Evolutionary conservation across 1,140 invertebrate species (phyloP).

Genomic region (Hirudo medicinalis): DNA sequence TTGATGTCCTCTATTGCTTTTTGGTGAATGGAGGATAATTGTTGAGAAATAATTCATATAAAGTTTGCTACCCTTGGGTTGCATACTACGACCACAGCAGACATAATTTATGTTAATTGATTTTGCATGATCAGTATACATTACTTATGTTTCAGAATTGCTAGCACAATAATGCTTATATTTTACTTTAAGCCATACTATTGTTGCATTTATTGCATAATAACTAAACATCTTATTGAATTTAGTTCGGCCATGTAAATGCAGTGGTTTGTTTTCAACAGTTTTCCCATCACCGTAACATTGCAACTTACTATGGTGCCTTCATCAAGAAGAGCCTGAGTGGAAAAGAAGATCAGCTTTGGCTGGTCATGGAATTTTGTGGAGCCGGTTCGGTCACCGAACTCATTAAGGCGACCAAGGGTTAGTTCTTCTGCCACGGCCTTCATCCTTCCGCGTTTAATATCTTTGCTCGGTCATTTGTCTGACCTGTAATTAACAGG

Average conservation of each 20-base stretch:
- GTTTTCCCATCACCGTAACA: constrained; percentile 96
- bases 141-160: no score
- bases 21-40: no score
- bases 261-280: constrained; percentile 16
- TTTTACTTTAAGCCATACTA: not conserved
- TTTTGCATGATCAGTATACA: no score
- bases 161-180: no score
- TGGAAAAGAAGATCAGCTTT: constrained; percentile 96
- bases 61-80: no score
- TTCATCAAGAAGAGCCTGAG: constrained; percentile 96
- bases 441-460: not conserved
- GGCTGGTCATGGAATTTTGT: constrained; percentile 99
- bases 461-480: not conserved
- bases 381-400: constrained; percentile 97
- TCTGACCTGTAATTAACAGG: not conserved
- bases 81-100: no score
- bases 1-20: no score
- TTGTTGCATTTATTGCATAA: not conserved
- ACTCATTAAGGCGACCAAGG: constrained; percentile 67
- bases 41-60: no score
- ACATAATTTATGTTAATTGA: no score
- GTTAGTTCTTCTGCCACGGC: not conserved
- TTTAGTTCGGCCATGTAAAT: not conserved
- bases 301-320: constrained; percentile 98
- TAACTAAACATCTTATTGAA: not conserved